Conservation (phyloP, 2,888 invertebrate genomes). For the Drosophila multiciliata region DNA sequence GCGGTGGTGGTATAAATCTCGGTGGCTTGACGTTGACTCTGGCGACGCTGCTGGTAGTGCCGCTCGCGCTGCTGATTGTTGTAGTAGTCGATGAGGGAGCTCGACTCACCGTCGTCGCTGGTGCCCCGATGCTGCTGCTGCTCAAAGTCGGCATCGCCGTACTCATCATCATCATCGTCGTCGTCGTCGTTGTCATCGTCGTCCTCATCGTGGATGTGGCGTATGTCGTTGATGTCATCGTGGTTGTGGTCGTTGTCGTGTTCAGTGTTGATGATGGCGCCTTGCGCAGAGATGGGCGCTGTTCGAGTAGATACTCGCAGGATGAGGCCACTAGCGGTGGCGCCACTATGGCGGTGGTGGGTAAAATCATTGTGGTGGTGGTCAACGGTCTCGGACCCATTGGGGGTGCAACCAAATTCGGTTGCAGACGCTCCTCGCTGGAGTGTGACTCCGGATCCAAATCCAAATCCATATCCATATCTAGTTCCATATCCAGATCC, state of each 20-base stretch:
- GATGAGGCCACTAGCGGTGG: conserved; percentile 74
- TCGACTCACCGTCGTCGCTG: conserved; percentile 85
- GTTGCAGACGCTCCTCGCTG: conserved; percentile 66
- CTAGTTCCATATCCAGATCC: conserved; percentile 9
- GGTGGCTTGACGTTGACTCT: conserved; percentile 76
- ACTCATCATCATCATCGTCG: conserved; percentile 73
- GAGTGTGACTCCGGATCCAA: conserved; percentile 43
- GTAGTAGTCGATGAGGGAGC: conserved; percentile 87
- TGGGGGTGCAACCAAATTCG: conserved; percentile 64
- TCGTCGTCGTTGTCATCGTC: conserved; percentile 79
- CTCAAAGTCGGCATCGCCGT: conserved; percentile 85
- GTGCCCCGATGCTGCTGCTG: conserved; percentile 70
- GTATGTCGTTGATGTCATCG: conserved; percentile 35
- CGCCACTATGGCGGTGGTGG: conserved; percentile 70
- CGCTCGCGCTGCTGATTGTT: conserved; percentile 87
- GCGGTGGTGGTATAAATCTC: conserved; percentile 83
- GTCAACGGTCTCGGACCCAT: conserved; percentile 73
- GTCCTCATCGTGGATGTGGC: conserved; percentile 84
- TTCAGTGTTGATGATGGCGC: conserved; percentile 30
- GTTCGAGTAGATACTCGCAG: conserved; percentile 84
- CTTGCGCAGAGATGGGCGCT: conserved; percentile 66
- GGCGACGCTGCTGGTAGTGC: conserved; percentile 83
- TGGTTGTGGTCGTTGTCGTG: conserved; percentile 38
- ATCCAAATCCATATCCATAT: conserved; percentile 35
- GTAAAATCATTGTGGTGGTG: conserved; percentile 64